Conservation (phyloP, 2,888 invertebrate genomes). For the Tetanocera ferruginea region DNA sequence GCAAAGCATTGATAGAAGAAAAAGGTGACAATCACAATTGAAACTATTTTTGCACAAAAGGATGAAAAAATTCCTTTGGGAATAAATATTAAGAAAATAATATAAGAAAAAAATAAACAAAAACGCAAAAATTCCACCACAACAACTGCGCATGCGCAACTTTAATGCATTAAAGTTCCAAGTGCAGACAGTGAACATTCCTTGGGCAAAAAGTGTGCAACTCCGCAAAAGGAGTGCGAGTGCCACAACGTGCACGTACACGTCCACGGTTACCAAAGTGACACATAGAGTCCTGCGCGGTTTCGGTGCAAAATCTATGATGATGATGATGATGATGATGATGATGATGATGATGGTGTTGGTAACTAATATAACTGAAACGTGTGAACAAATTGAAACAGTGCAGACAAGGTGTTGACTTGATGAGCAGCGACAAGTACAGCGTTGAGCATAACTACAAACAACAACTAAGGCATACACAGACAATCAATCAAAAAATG, state of each 20-base stretch:
- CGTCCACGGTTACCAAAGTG: background rate
- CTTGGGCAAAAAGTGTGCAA: background rate
- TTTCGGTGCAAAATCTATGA: background rate
- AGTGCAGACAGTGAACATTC: conserved; percentile 23
- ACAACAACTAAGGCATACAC: background rate
- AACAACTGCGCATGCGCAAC: conserved; percentile 29
- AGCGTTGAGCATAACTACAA: background rate
- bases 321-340: background rate
- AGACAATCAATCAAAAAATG: background rate
- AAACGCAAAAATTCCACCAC: conserved; percentile 5
- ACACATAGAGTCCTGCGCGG: background rate
- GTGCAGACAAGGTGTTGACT: background rate
- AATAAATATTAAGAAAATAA: background rate
- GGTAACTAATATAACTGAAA: background rate
- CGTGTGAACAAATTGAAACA: conserved; percentile 27
- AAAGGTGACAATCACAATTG: conserved; percentile 28
- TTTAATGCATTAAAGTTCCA: conserved; percentile 47
- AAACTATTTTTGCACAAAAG: background rate
- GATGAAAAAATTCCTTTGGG: conserved; percentile 26
- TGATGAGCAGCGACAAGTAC: background rate
- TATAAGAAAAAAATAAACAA: background rate
- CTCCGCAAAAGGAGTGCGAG: background rate
- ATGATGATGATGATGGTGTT: background rate
- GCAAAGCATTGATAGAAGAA: background rate
- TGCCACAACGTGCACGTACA: background rate